Percentiles rank a stretch among this genome's conserved stretches.
Conservation (phyloP, 2,888 invertebrate genomes). For the Ophraella communa region DNA sequence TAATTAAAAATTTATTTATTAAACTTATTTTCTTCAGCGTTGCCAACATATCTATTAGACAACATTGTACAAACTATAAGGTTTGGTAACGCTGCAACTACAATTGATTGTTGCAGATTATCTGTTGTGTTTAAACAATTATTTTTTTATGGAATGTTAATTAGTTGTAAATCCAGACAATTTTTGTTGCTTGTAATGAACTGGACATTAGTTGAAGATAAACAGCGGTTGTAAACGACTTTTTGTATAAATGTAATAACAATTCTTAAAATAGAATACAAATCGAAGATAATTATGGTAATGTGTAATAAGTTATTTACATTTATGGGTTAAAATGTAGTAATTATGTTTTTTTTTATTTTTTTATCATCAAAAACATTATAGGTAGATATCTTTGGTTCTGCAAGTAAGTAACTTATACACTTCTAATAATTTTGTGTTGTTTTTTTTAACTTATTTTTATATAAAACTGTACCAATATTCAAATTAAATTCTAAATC, state of each 20-base stretch:
- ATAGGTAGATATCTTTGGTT: too few species aligned
- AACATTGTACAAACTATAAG: neutral
- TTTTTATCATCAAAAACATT: too few species aligned
- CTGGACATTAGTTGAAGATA: neutral
- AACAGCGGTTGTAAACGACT: neutral
- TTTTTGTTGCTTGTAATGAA: slow-evolving; percentile 10
- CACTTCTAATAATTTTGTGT: too few species aligned
- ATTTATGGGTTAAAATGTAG: too few species aligned
- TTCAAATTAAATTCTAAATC: too few species aligned
- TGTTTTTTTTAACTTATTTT: too few species aligned
- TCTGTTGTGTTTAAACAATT: slow-evolving; percentile 9
- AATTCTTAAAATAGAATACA: too few species aligned
- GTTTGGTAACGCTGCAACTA: neutral
- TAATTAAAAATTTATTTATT: slow-evolving; percentile 16
- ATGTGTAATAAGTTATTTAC: too few species aligned
- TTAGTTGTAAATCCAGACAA: slow-evolving; percentile 16
- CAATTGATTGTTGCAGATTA: slow-evolving; percentile 1
- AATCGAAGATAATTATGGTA: too few species aligned
- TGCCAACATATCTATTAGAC: neutral
- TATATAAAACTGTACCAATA: too few species aligned
- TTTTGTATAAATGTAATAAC: neutral
- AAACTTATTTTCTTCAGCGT: neutral
- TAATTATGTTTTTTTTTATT: too few species aligned
- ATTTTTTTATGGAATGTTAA: slow-evolving; percentile 25
- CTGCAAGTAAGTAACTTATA: too few species aligned